Base-by-base conservation (phyloP, 2,113 vertebrate genomes). In the Periophthalmodon schlosseri region DNA sequence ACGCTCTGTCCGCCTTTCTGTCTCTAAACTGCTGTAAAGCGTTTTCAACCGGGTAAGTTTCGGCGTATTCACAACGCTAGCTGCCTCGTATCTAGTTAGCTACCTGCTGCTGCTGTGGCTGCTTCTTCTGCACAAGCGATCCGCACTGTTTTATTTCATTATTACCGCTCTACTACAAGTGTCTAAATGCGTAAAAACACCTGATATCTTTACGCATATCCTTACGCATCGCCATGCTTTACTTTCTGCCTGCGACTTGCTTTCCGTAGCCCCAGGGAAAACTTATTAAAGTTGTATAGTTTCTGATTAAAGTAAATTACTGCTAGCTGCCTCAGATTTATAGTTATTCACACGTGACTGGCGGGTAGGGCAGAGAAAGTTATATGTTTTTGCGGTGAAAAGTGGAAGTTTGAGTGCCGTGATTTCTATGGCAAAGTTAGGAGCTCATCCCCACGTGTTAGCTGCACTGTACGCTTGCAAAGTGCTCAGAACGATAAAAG, bases 1-100 rank as follows among this genome's bases (percentile, higher is more conserved):
- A 70, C 81, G 74, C 87, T 63, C 83, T 73, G 72, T 84, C 86
- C 86, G 88, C 89, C 83, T 86, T 81, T 83, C 56, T 23, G 21
- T 58, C 56, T 58, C 56, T 24, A 81, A 82, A 47, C 65, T 47
- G 83, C 89, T 33, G 79, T 83, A 78, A 73, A 82, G 78, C 85
- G 79, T 78, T 84, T 75, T 57, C 70, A 61, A 63, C 57, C 77
- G 60, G 92, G 93, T 94, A 92, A 94, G 92, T 94, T 93, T 70
- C 68, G 74, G 83, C 74, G 61, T 78, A 79, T 66, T 76, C 74
- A 69, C 39, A 13, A 28, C 23, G 77, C 81, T 81, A 68, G 68
- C 80, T 74, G 73, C 78, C 79, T 75, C 81, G 82, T 81, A 56
- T 79, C 73, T 78, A 46, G 79, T 68, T 50, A 78, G 65, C 69